Conservation (phyloP, 2,888 invertebrate species). For the Caradrina clavipalpis region DNA sequence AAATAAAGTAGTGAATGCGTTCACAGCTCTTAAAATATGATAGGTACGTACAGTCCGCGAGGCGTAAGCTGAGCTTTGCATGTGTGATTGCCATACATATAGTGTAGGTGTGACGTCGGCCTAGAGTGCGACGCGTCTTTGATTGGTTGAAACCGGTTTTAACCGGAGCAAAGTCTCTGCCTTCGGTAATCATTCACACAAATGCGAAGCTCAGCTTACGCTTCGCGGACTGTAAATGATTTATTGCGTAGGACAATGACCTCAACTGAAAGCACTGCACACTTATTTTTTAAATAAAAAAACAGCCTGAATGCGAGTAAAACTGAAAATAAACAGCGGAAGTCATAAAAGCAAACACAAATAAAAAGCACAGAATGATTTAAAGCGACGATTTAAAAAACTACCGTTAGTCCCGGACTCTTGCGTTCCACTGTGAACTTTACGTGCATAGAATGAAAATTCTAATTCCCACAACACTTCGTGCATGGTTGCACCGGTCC, state of each 20-base stretch:
- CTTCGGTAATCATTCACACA: too few species aligned
- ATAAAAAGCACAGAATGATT: conserved; percentile 49
- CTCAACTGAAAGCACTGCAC: conserved; percentile 8
- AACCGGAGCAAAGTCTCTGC: too few species aligned
- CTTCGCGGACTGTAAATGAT: not conserved
- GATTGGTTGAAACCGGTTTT: too few species aligned
- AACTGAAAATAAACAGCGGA: conserved; percentile 30
- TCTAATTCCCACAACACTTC: conserved; percentile 8
- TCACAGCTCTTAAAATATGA: not conserved
- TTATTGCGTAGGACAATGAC: not conserved
- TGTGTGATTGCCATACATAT: too few species aligned
- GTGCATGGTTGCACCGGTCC: conserved; percentile 24
- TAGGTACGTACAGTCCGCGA: too few species aligned
- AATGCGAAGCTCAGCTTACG: too few species aligned
- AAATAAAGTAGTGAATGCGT: not conserved
- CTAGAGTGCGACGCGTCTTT: too few species aligned
- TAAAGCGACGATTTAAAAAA: conserved; percentile 42
- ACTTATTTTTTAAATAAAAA: not conserved
- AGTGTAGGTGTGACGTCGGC: too few species aligned
- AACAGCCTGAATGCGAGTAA: conserved; percentile 13
- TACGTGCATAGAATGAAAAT: not conserved
- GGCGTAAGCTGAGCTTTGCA: too few species aligned
- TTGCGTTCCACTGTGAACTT: conserved; percentile 17
- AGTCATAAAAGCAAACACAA: conserved; percentile 45
- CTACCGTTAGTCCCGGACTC: conserved; percentile 16